Evolutionary conservation across 2,113 vertebrate genomes (phyloP), one percentile per base, ranked within the genome.

Genomic region (Microtus montanus): DNA sequence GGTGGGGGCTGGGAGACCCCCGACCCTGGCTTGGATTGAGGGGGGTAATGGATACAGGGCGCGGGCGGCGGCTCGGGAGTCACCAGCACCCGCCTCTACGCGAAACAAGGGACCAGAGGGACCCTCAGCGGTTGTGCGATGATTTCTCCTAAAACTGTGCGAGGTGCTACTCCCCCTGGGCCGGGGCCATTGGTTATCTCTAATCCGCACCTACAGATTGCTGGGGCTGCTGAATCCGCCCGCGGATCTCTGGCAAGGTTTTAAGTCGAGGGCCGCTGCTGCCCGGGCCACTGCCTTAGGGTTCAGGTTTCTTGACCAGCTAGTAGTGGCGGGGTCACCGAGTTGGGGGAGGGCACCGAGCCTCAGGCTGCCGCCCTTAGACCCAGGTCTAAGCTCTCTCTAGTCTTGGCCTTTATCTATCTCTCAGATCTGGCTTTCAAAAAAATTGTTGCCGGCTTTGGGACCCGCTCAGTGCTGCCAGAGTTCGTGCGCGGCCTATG

Each of bases 311-410:
- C 94, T 97, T 73, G 89, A 93, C 14, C 89, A 66, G 87, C 95
- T 92, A 92, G 95, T 35, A 79, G 94, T 95, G 95, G 97, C 95
- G 92, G 71, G 97, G 97, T 96, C 97, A 87, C 95, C 61, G 96
- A 92, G 87, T 82, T 95, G 66, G 47, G 5, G 87, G 90, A 95
- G 96, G 92, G 96, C 95, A 94, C 93, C 73, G 70, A 93, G 96
- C 96, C 79, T 94, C 90, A 70, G 89, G 96, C 96, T 74, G 95
- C 82, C 73, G 96, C 35, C 91, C 58, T 0, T 6, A 49, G 22
- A 44, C 63, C 80, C n/a, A 1, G 49, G 26, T 26, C 0, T 58
- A 58, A 3, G 73, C 49, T 63, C 22, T 44, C 70, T 33, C 1
- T 1, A 15, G 7, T 77, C 33, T 92, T 30, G 38, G 86, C 86